Evolutionary conservation across 1,140 invertebrate species (phyloP), one percentile per base, ranked within the genome.

Genomic region (Lutraria rhynchaena): DNA sequence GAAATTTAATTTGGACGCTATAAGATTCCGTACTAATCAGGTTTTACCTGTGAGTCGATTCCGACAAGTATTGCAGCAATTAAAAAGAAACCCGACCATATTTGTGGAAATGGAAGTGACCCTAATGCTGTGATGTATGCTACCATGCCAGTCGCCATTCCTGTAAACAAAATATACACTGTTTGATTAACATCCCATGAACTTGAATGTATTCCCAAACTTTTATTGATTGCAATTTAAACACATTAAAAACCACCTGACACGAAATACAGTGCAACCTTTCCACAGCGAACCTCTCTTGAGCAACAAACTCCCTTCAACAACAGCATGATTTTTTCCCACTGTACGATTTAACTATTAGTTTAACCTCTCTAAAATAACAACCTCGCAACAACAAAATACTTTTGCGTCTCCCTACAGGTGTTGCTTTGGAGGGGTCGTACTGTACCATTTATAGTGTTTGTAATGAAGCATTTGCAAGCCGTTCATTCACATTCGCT

Each of bases 121-220:
- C 29, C 46, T 17, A 77, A 57, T 9, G 74, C 74, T 53, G 74
- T 63, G 5, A 77, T 29, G n/a, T 77, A 77, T 11, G 58, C 33
- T n/a, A 77, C 74, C 55, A 77, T 65, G 2, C 74, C 74, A 49
- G 46, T 46, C 27, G 74, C 35, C 58, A 77, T 51, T 29, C 74
- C 74, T 77, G 33, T 17, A 31, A 44, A 17, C 9, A 9, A 27
- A 15, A 49, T 49, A 49, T 49, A 49, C 19, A 49, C 9, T 49
- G 11, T 11, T 49, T 11, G 11, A 49, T 49, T 11, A 11, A 49
- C 9, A 11, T 49, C 11, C 19, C 19, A 19, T 49, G 9, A 49
- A 11, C 9, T 49, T 49, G 9, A 49, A 49, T 49, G 19, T 49
- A 49, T 49, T 11, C 19, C 44, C 44, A 49, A 49, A 9, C 19